Evolutionary conservation across 2,888 invertebrate species (phyloP).

Genomic region (Sycophila texana): DNA sequence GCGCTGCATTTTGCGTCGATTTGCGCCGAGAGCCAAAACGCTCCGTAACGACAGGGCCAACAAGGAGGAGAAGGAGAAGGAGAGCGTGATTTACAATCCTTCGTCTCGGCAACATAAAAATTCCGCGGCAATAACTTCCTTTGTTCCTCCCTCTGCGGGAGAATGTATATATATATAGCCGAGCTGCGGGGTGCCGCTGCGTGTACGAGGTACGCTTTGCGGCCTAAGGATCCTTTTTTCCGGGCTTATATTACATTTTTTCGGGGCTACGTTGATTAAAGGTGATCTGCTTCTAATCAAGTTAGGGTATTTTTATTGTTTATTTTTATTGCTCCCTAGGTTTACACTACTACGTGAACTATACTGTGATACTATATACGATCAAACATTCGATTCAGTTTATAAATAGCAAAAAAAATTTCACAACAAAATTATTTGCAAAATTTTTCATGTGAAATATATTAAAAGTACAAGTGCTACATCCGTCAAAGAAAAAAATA

Average conservation of each 20-base stretch:
- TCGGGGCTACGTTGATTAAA: slow-evolving; percentile 66
- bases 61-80: slow-evolving; percentile 43
- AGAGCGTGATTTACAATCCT: slow-evolving; percentile 73
- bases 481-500: too few species aligned
- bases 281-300: slow-evolving; percentile 56
- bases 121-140: slow-evolving; percentile 74
- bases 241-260: slow-evolving; percentile 71
- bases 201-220: slow-evolving; percentile 70
- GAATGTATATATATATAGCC: slow-evolving; percentile 15
- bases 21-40: neutral
- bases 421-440: neutral
- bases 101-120: slow-evolving; percentile 73
- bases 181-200: slow-evolving; percentile 79
- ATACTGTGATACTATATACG: too few species aligned
- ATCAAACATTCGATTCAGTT: neutral
- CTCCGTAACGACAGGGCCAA: neutral
- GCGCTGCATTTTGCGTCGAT: neutral
- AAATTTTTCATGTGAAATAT: too few species aligned
- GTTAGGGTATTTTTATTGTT: neutral
- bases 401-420: neutral
- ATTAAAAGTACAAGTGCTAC: too few species aligned
- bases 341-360: neutral
- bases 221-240: slow-evolving; percentile 71
- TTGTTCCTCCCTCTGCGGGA: slow-evolving; percentile 74
- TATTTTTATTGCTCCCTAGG: neutral